These are phyloP conservation scores for Rhinoptilus africanus DNA, from an alignment of 2,113 vertebrate genomes.

Conservation along the genomic window DNA sequence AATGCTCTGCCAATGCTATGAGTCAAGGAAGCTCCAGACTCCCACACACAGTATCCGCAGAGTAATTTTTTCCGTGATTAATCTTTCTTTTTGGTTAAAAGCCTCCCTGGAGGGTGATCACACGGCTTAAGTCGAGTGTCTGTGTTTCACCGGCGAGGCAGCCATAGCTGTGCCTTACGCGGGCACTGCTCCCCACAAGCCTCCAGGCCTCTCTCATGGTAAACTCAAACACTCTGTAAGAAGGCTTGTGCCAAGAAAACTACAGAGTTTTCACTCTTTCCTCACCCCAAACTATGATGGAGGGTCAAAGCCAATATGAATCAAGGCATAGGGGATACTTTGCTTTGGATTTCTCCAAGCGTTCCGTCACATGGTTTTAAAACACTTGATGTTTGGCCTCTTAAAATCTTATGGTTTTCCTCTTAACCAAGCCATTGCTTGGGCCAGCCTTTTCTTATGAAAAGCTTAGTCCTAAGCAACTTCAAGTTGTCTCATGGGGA, in stretches of 20 bases:
- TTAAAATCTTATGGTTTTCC: background rate
- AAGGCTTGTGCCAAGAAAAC: background rate
- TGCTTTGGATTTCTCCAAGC: background rate
- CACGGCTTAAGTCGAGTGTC: background rate
- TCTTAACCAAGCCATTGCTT: background rate
- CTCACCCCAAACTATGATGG: background rate
- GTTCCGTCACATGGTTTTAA: background rate
- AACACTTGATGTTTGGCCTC: background rate
- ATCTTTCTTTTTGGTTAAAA: background rate
- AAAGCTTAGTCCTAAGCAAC: background rate
- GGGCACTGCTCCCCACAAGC: background rate
- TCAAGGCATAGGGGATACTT: background rate
- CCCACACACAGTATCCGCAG: background rate
- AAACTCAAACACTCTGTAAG: background rate
- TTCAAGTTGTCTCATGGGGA: background rate
- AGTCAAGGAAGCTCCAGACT: background rate
- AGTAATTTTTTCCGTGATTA: background rate
- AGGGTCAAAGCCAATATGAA: background rate
- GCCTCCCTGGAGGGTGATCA: accelerated
- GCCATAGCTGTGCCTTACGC: background rate
- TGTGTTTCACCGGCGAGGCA: background rate
- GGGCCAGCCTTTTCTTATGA: background rate
- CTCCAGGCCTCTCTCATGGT: background rate
- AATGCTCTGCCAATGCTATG: background rate
- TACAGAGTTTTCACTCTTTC: background rate